These are phyloP conservation scores for Tympanoctomys barrerae DNA, from an alignment of 2,797 vertebrate species.

Conservation along the genomic window DNA sequence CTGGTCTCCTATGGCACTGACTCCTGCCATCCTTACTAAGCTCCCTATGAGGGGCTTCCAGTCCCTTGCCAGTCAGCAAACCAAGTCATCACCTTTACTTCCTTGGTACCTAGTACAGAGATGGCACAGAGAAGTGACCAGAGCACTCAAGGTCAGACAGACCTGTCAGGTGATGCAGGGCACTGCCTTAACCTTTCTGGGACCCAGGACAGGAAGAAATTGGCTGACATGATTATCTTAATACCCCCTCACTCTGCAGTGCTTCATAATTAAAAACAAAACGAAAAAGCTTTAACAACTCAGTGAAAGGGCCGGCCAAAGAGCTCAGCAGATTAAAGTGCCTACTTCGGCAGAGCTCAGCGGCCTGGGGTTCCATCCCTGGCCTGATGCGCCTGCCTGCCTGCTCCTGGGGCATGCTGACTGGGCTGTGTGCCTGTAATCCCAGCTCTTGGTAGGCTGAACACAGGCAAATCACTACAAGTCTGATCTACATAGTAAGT, in stretches of 20 bases:
- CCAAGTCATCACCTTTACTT: background rate
- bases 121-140: background rate
- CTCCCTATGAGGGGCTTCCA: background rate
- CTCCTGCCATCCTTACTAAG: background rate
- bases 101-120: conserved; percentile 1
- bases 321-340: no score
- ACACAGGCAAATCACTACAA: no score
- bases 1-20: background rate
- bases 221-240: background rate
- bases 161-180: background rate
- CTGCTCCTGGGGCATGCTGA: no score
- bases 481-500: no score
- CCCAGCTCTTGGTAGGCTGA: no score
- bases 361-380: no score
- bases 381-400: no score
- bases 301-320: background rate
- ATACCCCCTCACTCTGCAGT: background rate
- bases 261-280: conserved; percentile 40
- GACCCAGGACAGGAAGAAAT: background rate
- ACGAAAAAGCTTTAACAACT: background rate
- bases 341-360: no score
- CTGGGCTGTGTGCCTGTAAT: no score
- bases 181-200: background rate
- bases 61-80: conserved; percentile 14
- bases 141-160: background rate